A percentile compares a stretch with the other conserved stretches of the same genome.
Conservation (phyloP, 2,888 invertebrate genomes). For the Charanyca ferruginea region DNA sequence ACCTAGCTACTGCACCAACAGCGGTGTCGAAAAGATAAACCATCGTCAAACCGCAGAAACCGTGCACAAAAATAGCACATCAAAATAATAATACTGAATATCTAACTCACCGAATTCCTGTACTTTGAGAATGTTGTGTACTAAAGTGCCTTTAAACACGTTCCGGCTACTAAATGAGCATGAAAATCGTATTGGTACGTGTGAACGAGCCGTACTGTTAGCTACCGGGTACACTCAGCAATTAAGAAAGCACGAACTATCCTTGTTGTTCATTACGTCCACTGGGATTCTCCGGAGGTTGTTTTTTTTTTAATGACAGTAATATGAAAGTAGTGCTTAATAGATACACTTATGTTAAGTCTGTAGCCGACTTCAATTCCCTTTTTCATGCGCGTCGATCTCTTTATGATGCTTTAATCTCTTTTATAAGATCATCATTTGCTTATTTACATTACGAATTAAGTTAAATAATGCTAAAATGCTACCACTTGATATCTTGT, state of each 20-base stretch:
- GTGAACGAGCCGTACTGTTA: neutral
- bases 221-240: neutral
- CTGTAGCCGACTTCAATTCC: too few relatives aligned
- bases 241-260: neutral
- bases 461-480: constrained; percentile 2
- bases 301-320: constrained; percentile 2
- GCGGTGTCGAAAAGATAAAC: constrained; percentile 20
- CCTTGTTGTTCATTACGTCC: neutral
- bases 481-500: neutral
- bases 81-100: neutral
- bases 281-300: neutral
- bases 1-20: constrained; percentile 1
- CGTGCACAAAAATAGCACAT: constrained; percentile 9
- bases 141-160: constrained; percentile 1
- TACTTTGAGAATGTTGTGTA: constrained; percentile 4
- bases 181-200: neutral
- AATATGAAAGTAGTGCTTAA: neutral
- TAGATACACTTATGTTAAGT: neutral
- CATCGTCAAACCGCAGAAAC: constrained; percentile 38
- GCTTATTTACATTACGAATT: neutral
- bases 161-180: neutral
- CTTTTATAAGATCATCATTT: too few relatives aligned
- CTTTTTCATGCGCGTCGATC: too few relatives aligned
- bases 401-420: too few relatives aligned
- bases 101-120: constrained; percentile 22